These are phyloP conservation scores for Aphaenogaster rudis DNA, from an alignment of 1,140 invertebrate species.

Conservation along the genomic window DNA sequence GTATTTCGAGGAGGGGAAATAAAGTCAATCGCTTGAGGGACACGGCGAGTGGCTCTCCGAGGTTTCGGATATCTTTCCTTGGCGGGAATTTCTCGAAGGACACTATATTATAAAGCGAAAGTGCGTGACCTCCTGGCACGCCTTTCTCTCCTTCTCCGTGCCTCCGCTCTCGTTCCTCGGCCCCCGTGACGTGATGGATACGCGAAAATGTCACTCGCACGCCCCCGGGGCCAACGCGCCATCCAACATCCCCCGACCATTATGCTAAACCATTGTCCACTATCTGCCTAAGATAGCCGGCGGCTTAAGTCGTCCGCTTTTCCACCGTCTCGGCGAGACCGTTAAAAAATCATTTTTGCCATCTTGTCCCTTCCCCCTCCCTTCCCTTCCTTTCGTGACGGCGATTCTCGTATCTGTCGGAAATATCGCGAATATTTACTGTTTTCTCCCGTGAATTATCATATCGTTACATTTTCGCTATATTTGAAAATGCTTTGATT, in stretches of 20 bases:
- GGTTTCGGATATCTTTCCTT: constrained; percentile 57
- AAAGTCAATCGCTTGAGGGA: constrained; percentile 52
- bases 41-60: constrained; percentile 14
- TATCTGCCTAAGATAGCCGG: constrained; percentile 85
- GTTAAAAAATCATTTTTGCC: constrained; percentile 83
- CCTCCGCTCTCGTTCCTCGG: constrained; percentile 58
- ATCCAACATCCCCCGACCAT: constrained; percentile 82
- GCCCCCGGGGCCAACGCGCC: constrained; percentile 79
- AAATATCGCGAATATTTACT: background rate
- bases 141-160: constrained; percentile 71
- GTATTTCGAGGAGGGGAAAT: constrained; percentile 1
- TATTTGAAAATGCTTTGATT: background rate
- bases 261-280: constrained; percentile 87
- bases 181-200: constrained; percentile 82
- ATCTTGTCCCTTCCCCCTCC: constrained; percentile 22
- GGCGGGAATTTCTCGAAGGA: constrained; percentile 55
- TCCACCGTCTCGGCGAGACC: constrained; percentile 65
- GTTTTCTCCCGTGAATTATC: background rate
- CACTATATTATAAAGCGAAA: constrained; percentile 82
- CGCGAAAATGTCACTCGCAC: constrained; percentile 83
- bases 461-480: background rate
- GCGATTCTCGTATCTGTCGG: constrained; percentile 45
- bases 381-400: constrained; percentile 49
- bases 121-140: constrained; percentile 82
- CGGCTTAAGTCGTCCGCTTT: constrained; percentile 66